Evolutionary conservation across 2,113 vertebrate species (phyloP).

Genomic region (Myotis yumanensis): DNA sequence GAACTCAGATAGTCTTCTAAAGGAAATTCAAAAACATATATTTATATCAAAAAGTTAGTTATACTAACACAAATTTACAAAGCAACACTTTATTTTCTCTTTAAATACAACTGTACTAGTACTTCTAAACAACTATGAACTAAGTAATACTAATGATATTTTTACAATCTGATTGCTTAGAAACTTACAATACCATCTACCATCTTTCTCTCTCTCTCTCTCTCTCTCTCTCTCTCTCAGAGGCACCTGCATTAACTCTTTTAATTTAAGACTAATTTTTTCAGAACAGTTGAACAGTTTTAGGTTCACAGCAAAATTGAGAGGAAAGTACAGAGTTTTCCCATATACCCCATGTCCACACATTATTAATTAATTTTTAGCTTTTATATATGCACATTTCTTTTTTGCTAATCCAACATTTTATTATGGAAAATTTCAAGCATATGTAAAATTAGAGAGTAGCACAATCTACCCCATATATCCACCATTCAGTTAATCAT

Average conservation of each 20-base stretch:
- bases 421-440: background rate
- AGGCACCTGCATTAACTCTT: background rate
- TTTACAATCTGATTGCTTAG: background rate
- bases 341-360: background rate
- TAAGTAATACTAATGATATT: background rate
- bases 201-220: background rate
- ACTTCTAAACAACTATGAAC: background rate
- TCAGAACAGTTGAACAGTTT: background rate
- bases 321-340: background rate
- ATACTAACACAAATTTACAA: conserved; percentile 7
- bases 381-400: background rate
- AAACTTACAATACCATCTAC: background rate
- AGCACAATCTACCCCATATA: background rate
- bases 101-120: background rate
- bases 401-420: background rate
- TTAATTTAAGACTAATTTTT: background rate
- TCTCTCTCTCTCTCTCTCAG: too few relatives aligned
- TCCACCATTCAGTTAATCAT: background rate
- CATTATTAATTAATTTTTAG: background rate
- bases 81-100: background rate
- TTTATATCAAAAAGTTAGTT: background rate
- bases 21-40: background rate
- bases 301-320: background rate
- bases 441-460: background rate
- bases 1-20: background rate